Percentiles rank a stretch among this genome's conserved stretches.
These are phyloP conservation scores for Hetaerina americana DNA, from an alignment of 1,140 invertebrate species.

Conservation along the genomic window DNA sequence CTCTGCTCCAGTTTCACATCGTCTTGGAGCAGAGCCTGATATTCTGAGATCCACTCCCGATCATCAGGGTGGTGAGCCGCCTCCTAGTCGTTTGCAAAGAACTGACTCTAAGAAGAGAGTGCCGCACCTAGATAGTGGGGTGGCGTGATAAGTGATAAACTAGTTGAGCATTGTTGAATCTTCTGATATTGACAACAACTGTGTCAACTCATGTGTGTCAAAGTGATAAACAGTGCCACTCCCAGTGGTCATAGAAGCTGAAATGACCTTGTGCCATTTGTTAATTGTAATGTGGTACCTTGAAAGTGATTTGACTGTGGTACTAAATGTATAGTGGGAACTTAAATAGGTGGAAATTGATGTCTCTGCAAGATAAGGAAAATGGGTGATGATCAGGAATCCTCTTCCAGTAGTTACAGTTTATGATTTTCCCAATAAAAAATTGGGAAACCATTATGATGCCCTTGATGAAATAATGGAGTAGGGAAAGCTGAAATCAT, in stretches of 20 bases:
- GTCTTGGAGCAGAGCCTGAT: not conserved
- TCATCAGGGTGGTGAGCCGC: not conserved
- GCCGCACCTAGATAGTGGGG: not conserved
- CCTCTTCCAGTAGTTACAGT: too few relatives aligned
- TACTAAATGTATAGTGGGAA: too few relatives aligned
- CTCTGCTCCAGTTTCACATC: not conserved
- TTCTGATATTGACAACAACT: not conserved
- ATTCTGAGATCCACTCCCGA: not conserved
- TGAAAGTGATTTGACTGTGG: too few relatives aligned
- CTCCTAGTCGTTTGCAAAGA: not conserved
- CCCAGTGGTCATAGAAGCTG: too few relatives aligned
- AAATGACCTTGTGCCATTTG: too few relatives aligned
- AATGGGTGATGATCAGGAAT: not conserved
- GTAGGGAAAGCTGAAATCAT: not conserved
- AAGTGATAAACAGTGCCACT: too few relatives aligned
- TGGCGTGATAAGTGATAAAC: not conserved
- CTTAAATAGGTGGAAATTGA: too few relatives aligned
- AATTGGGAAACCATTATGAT: too few relatives aligned
- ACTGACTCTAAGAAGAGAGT: not conserved
- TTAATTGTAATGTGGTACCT: too few relatives aligned
- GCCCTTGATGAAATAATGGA: too few relatives aligned
- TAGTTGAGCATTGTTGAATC: not conserved
- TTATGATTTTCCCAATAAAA: too few relatives aligned
- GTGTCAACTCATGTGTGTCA: not conserved
- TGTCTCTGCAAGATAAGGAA: not conserved